Conservation (phyloP, 92 coral and sea anemone species). For the Ricordea florida region DNA sequence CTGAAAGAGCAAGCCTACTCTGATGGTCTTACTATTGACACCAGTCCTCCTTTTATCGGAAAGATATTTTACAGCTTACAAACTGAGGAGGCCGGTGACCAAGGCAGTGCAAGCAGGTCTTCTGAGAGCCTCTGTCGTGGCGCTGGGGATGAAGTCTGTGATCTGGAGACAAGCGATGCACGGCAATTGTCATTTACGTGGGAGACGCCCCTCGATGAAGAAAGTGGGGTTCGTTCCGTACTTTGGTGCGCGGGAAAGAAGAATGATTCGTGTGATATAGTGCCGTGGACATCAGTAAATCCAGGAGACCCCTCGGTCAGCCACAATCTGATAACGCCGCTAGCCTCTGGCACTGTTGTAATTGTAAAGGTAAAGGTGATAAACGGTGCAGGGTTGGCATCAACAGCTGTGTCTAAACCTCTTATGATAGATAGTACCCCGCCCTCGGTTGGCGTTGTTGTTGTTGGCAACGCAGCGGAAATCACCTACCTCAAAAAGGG, state of each 20-base stretch:
- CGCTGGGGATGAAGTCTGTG: neutral
- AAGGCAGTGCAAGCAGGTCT: too few species aligned
- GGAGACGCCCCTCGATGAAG: slow-evolving; percentile 56
- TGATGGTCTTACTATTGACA: slow-evolving; percentile 80
- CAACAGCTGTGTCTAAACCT: slow-evolving; percentile 46
- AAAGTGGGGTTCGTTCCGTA: slow-evolving; percentile 68
- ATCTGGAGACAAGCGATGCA: slow-evolving; percentile 40
- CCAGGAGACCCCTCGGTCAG: neutral
- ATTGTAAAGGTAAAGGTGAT: slow-evolving; percentile 56
- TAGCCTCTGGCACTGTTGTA: slow-evolving; percentile 65
- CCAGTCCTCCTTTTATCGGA: slow-evolving; percentile 68
- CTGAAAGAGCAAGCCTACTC: slow-evolving; percentile 70
- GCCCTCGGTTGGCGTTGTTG: slow-evolving; percentile 69
- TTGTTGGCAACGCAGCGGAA: slow-evolving; percentile 62
- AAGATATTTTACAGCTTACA: slow-evolving; percentile 23
- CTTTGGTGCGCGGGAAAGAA: slow-evolving; percentile 73
- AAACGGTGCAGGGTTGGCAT: slow-evolving; percentile 83
- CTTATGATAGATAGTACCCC: slow-evolving; percentile 76
- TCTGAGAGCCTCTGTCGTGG: too few species aligned
- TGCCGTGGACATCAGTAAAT: slow-evolving; percentile 55
- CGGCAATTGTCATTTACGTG: slow-evolving; percentile 51
- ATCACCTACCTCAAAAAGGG: slow-evolving; percentile 59
- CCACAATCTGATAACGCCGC: slow-evolving; percentile 51
- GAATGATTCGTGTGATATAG: slow-evolving; percentile 45
- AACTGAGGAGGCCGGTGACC: neutral